phyloP scores from a whole-genome alignment of 1,140 invertebrate species.

The Papilio aristodemus region DNA sequence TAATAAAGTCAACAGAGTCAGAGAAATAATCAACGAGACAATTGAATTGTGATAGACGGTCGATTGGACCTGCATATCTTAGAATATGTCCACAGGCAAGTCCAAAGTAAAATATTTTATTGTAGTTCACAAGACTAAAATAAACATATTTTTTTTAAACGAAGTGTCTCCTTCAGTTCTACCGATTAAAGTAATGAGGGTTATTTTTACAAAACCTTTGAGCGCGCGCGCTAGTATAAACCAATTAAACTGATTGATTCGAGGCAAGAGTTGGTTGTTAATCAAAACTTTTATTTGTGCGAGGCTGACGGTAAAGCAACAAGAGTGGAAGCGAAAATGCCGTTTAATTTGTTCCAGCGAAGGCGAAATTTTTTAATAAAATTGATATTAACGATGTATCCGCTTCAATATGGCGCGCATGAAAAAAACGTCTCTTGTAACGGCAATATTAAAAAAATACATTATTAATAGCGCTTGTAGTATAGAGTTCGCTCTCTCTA shows the following conservation, averaged over 20 bases:
- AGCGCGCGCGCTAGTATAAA: constrained; percentile 36
- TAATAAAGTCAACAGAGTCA: too few relatives aligned
- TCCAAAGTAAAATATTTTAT: too few relatives aligned
- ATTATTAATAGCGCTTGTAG: constrained; percentile 13
- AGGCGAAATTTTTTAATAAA: constrained; percentile 48
- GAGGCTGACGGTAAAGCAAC: constrained; percentile 39
- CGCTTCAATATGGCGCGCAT: constrained; percentile 36
- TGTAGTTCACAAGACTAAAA: too few relatives aligned
- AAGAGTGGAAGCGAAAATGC: constrained; percentile 51
- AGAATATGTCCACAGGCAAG: too few relatives aligned
- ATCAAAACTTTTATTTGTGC: constrained; percentile 55
- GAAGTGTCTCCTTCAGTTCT: neutral
- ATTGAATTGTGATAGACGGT: too few relatives aligned
- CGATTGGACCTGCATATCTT: too few relatives aligned
- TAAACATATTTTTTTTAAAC: neutral
- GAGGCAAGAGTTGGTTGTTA: constrained; percentile 50
- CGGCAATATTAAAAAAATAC: constrained; percentile 30
- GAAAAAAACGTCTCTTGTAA: constrained; percentile 29
- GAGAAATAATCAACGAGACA: too few relatives aligned
- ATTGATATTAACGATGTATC: constrained; percentile 40
- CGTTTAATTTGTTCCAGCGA: constrained; percentile 47
- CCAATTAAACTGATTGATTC: constrained; percentile 67
- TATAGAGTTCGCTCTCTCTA: constrained; percentile 9
- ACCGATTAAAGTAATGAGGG: constrained; percentile 13
- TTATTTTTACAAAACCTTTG: constrained; percentile 1